phyloP scores from a whole-genome alignment of 2,888 invertebrate genomes.

The Lepeophtheirus nordmannii region DNA sequence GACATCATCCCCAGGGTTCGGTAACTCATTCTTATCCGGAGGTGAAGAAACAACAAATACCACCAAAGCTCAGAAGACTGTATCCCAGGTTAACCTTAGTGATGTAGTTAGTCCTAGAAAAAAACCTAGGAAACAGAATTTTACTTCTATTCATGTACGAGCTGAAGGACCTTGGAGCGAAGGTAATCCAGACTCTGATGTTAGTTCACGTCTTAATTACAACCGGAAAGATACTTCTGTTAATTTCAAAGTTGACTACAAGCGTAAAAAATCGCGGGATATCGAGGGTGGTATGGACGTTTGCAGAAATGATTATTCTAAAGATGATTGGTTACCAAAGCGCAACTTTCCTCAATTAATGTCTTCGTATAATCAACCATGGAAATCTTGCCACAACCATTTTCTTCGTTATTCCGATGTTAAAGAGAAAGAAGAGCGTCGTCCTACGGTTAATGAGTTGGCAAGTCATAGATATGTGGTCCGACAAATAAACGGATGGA shows the following conservation, averaged over 20 bases:
- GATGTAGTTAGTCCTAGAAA: constrained; percentile 1
- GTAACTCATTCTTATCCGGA: too few relatives aligned
- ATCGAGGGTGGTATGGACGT: too few relatives aligned
- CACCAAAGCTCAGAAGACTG: background rate
- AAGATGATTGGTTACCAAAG: too few relatives aligned
- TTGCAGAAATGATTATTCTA: too few relatives aligned
- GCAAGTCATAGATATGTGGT: constrained; percentile 20
- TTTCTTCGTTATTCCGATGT: constrained; percentile 20
- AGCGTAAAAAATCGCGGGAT: too few relatives aligned
- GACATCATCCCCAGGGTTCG: constrained; percentile 7
- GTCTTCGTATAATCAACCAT: constrained; percentile 1
- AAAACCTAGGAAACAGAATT: constrained; percentile 6
- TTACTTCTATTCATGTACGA: background rate
- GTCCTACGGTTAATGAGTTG: constrained; percentile 22
- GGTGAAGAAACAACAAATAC: too few relatives aligned
- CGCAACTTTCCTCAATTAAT: background rate
- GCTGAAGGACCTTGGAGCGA: too few relatives aligned
- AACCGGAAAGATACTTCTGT: too few relatives aligned
- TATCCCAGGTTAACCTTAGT: background rate
- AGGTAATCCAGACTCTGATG: too few relatives aligned
- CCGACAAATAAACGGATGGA: constrained; percentile 23
- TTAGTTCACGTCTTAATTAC: too few relatives aligned
- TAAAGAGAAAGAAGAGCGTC: constrained; percentile 12
- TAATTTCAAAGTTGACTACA: too few relatives aligned
- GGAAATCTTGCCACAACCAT: constrained; percentile 23